Base-by-base conservation (phyloP, 2,113 vertebrate genomes). In the Pomatostomus ruficeps region DNA sequence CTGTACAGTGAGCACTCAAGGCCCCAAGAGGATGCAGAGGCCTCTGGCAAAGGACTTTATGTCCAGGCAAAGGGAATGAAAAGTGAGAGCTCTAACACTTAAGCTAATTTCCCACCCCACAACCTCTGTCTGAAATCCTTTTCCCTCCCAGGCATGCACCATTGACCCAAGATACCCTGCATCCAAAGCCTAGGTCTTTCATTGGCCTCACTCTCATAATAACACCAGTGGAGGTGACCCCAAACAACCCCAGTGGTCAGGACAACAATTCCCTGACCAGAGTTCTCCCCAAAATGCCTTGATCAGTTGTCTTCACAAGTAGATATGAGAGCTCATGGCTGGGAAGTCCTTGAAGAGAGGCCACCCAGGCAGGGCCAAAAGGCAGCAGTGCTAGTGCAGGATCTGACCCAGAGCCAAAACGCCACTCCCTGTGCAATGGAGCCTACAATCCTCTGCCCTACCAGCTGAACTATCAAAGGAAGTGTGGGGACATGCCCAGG, bases 391-490 rank as follows among this genome's bases (percentile, higher is more conserved):
- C 43, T 26, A 49, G 48, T 5, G 4, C 28, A 49, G 35, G 35
- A 14, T 15, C 7, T 62, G n/a, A 16, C 8, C 38, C 8, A 58
- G 43, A 29, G 52, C 3, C 68, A 81, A 89, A 73, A 66, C 33
- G n/a, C 9, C 20, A 18, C 46, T 82, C 25, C 49, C 26, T 5
- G 5, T 51, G 49, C 49, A 51, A 51, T 25, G 42, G 33, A 72
- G 38, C 33, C 98, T 99, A 99, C 98, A 98, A 98, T 99, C 98
- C 98, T 98, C 98, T 98, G 98, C 98, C 99, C 98, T 98, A 98
- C 98, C 98, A 98, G 98, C 98, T 99, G 98, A 98, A 98, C 98
- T 99, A 98, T 98, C 98, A 97, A 99, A 98, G 98, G 97, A 75
- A 24, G 45, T 43, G 36, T 11, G 9, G 24, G 18, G n/a, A 6